A percentile compares a stretch with the other conserved stretches of the same genome.
Conservation (phyloP, 1,140 invertebrate species). For the Thaumatotibia leucotreta region DNA sequence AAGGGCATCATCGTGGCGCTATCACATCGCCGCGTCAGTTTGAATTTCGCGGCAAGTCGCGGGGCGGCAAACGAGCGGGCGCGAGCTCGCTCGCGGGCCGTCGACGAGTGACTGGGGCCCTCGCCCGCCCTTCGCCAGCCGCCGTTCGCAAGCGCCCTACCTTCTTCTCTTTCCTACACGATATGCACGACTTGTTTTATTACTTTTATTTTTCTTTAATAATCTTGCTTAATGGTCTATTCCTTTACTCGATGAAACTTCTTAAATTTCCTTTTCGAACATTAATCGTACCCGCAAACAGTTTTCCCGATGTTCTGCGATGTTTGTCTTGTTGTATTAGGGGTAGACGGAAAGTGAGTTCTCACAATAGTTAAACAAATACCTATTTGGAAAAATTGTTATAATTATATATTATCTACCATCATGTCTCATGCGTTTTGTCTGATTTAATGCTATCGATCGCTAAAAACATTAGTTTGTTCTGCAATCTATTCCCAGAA, state of each 20-base stretch:
- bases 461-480: no score
- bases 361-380: not conserved
- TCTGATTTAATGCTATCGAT: no score
- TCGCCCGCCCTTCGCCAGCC: constrained; percentile 37
- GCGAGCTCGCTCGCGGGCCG: constrained; percentile 20
- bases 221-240: constrained; percentile 68
- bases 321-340: constrained; percentile 20
- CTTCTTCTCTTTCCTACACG: constrained; percentile 45
- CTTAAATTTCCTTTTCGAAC: constrained; percentile 45
- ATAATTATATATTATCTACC: no score
- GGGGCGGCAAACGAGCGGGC: not conserved
- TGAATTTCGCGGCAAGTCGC: not conserved
- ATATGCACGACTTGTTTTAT: constrained; percentile 65
- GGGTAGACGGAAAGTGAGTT: not conserved
- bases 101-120: constrained; percentile 49
- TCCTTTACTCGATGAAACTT: constrained; percentile 50
- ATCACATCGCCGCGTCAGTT: not conserved
- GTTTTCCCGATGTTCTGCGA: constrained; percentile 19
- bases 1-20: constrained; percentile 33
- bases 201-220: constrained; percentile 72
- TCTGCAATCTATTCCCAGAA: no score
- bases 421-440: no score
- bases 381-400: no score
- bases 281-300: constrained; percentile 31
- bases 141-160: constrained; percentile 31